These are phyloP conservation scores for Passerina amoena DNA, from an alignment of 2,113 vertebrate genomes.

Conservation along the genomic window DNA sequence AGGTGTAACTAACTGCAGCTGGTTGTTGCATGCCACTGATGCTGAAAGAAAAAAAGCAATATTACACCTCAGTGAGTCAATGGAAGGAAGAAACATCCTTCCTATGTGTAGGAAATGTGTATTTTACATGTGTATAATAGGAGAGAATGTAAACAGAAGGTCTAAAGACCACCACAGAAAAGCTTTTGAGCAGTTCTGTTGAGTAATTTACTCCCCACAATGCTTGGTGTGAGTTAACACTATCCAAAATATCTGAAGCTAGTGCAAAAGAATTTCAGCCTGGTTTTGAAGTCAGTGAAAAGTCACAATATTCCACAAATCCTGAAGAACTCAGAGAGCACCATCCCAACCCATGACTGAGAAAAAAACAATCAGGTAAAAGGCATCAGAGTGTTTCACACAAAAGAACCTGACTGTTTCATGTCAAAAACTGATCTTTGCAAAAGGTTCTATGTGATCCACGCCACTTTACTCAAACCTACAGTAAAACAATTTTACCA, in stretches of 20 bases:
- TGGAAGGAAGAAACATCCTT: background rate
- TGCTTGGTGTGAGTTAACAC: background rate
- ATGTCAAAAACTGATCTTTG: background rate
- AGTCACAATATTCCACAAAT: background rate
- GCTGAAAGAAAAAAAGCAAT: background rate
- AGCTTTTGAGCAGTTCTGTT: background rate
- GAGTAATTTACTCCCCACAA: background rate
- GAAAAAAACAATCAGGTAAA: background rate
- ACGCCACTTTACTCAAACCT: background rate
- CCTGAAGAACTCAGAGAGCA: background rate
- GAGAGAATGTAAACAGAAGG: background rate
- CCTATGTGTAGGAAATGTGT: too few relatives aligned
- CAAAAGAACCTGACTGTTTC: conserved; percentile 1
- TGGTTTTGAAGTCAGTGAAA: background rate
- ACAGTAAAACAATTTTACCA: background rate
- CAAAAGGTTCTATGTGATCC: background rate
- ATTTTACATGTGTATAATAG: background rate
- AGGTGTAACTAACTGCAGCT: background rate
- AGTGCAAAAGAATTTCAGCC: background rate
- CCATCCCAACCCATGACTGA: background rate
- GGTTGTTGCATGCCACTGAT: background rate
- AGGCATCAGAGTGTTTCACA: background rate
- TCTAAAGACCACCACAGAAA: background rate
- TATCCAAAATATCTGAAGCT: background rate
- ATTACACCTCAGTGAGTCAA: background rate